Evolutionary conservation across 2,888 invertebrate species (phyloP).

Genomic region (Brenthis daphne): DNA sequence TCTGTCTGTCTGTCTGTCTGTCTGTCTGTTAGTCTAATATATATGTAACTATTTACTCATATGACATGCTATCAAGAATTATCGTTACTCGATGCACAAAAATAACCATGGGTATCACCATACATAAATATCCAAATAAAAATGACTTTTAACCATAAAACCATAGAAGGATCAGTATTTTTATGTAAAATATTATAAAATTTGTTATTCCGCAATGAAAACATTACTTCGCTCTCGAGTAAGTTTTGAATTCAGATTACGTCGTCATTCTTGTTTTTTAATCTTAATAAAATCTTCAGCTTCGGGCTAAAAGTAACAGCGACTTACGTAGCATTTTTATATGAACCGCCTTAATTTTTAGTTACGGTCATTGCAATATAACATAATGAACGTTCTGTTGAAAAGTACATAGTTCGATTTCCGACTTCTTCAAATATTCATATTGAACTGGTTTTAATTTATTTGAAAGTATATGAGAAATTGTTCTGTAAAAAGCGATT

Average conservation of each 20-base stretch:
- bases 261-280: conserved; percentile 24
- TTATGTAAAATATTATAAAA: conserved; percentile 15
- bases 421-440: neutral
- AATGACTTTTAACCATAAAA: neutral
- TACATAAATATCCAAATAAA: neutral
- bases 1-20: too few species aligned
- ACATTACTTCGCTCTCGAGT: conserved; percentile 16
- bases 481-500: too few species aligned
- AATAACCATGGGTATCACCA: neutral
- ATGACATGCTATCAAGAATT: too few species aligned
- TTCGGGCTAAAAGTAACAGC: conserved; percentile 17
- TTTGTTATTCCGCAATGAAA: conserved; percentile 23
- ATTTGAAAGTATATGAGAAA: too few species aligned
- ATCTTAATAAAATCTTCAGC: conserved; percentile 33
- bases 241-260: conserved; percentile 26
- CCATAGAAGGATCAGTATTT: conserved; percentile 15
- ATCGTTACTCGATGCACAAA: too few species aligned
- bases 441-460: too few species aligned
- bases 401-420: neutral
- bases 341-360: conserved; percentile 3
- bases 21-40: too few species aligned
- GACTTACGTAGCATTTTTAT: conserved; percentile 9
- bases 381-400: neutral
- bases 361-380: neutral
- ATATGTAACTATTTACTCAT: too few species aligned